Conservation (phyloP, 2,888 invertebrate genomes). For the Nomada flava region DNA sequence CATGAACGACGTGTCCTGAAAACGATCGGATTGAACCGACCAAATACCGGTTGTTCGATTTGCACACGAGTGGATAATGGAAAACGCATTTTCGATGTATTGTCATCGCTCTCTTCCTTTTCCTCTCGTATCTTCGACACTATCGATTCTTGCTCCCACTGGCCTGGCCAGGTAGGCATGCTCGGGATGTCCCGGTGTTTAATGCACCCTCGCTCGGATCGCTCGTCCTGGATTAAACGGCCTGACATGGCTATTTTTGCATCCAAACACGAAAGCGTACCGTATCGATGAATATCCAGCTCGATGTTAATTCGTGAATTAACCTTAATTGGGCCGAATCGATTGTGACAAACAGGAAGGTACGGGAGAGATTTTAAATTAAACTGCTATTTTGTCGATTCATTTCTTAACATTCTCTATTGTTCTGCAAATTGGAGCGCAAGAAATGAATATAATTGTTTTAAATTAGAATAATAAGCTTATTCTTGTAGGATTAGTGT, state of each 20-base stretch:
- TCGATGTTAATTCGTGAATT: constrained; percentile 21
- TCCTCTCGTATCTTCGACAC: constrained; percentile 31
- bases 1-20: constrained; percentile 44
- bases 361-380: not conserved
- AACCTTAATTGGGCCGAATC: constrained; percentile 10
- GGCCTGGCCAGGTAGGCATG: constrained; percentile 26
- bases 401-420: not conserved
- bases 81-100: constrained; percentile 77
- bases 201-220: constrained; percentile 64
- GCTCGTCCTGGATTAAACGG: constrained; percentile 66
- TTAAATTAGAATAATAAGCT: not conserved
- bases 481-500: not conserved
- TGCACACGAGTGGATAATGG: constrained; percentile 74
- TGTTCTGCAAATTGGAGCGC: not conserved
- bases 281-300: constrained; percentile 16
- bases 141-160: constrained; percentile 31
- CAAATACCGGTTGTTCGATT: constrained; percentile 58
- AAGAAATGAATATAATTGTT: not conserved
- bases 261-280: constrained; percentile 37
- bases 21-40: constrained; percentile 6
- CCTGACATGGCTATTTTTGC: constrained; percentile 63
- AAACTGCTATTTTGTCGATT: not conserved
- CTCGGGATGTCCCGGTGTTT: constrained; percentile 60
- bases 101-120: constrained; percentile 50
- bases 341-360: not conserved